Evolutionary conservation across 2,888 invertebrate species (phyloP).

Genomic region (Hydropsyche betteni): DNA sequence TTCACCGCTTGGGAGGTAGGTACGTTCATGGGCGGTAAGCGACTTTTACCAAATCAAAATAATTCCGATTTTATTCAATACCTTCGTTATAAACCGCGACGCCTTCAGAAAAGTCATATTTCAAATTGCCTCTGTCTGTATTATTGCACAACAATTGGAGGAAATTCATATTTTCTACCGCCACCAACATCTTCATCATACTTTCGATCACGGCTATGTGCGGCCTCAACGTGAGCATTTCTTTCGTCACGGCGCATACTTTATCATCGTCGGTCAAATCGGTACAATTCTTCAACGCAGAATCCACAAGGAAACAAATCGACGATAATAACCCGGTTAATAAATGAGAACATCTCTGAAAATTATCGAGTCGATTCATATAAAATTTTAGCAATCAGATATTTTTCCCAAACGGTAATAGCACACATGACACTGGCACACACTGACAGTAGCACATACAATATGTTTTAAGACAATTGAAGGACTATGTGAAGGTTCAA

Average conservation of each 20-base stretch:
- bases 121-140: conserved; percentile 56
- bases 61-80: conserved; percentile 49
- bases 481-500: too few relatives aligned
- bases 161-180: conserved; percentile 53
- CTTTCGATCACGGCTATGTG: conserved; percentile 56
- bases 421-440: too few relatives aligned
- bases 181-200: conserved; percentile 53
- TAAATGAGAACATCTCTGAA: conserved; percentile 59
- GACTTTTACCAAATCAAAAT: too few relatives aligned
- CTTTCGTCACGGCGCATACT: conserved; percentile 54
- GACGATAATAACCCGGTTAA: conserved; percentile 59
- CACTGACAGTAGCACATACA: too few relatives aligned
- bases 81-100: conserved; percentile 61
- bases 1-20: too few relatives aligned
- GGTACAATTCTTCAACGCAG: conserved; percentile 36
- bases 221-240: conserved; percentile 56
- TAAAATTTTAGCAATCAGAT: background rate
- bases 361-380: conserved; percentile 50
- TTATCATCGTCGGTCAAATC: conserved; percentile 41
- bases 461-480: too few relatives aligned
- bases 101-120: conserved; percentile 62
- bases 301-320: conserved; percentile 52
- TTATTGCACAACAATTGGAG: conserved; percentile 55
- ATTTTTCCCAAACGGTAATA: background rate
- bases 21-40: too few relatives aligned